Conservation (phyloP, 92 coral and sea anemone species). For the Epizoanthus rinbou region DNA sequence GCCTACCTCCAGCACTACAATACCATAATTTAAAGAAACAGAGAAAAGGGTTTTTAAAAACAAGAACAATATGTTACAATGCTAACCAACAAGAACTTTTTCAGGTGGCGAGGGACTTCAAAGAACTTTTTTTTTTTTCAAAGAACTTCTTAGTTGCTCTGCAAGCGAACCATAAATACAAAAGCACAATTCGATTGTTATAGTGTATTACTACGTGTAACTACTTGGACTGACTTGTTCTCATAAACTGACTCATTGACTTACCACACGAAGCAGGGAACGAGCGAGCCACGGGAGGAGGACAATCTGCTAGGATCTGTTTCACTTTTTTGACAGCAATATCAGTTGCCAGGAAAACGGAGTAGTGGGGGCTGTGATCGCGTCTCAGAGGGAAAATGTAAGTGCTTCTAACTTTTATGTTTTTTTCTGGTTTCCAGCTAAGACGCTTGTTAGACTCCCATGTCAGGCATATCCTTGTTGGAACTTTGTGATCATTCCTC, state of each 20-base stretch:
- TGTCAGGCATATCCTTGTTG: constrained; percentile 25
- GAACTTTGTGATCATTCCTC: neutral
- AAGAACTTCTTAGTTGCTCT: no score
- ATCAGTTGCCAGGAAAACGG: constrained; percentile 26
- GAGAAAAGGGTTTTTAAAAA: no score
- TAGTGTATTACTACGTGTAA: neutral
- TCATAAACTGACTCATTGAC: neutral
- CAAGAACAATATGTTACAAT: no score
- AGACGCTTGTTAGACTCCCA: constrained; percentile 30
- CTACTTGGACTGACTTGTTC: neutral
- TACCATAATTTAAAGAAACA: no score
- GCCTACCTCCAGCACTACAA: no score
- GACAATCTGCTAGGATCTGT: constrained; percentile 25
- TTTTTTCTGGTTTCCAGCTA: constrained; percentile 39
- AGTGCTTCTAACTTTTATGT: neutral
- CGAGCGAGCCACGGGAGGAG: neutral
- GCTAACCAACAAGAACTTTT: no score
- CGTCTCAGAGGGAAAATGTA: constrained; percentile 22
- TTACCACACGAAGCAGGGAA: constrained; percentile 39
- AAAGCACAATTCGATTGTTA: neutral
- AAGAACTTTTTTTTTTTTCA: no score
- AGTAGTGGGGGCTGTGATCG: constrained; percentile 26
- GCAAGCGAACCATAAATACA: neutral
- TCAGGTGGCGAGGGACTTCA: no score
- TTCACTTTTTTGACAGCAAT: neutral